Evolutionary conservation across 2,113 vertebrate genomes (phyloP), one percentile per base, ranked within the genome.

Genomic region (Orthonyx spaldingii): DNA sequence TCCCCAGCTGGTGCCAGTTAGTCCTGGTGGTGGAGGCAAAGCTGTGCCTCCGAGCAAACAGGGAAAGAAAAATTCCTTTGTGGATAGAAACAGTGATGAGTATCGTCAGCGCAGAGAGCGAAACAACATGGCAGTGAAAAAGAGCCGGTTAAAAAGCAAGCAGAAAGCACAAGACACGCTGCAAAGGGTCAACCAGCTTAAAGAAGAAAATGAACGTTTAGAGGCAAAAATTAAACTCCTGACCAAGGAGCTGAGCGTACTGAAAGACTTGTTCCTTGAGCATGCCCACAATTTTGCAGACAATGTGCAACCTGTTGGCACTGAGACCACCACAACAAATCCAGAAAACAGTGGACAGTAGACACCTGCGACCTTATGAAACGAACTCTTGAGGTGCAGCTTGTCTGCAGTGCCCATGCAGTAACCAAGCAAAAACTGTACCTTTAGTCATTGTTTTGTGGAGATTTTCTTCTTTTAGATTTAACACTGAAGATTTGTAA

Each of bases 41-140:
- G 98, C 99, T 17, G 96, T 95, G 68, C 97, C 98, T 84, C 98
- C 98, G 0, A 98, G 99, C 97, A 99, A 99, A 69, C 99, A 98
- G 90, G 96, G 98, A 68, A 98, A 98, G 85, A 99, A 99, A 80
- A 99, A 98, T 41, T 98, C 98, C 11, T 90, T 80, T 0, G 95
- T 98, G 84, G 99, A 99, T 94, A 99, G 99, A 27, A 98, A 99
- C 95, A 99, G 99, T 10, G 98, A 99, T 1, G 99, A 99, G 92
- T 99, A 99, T 84, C 98, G 99, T 0, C 98, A 99, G 94, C 98
- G 99, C 30, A 97, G 99, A 27, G 99, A 99, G 76, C 98, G 99
- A 52, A 99, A 99, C 98, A 99, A 99, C 98, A 98, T 99, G 98
- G 99, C 99, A 1, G 99, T 99, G 95, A 99, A 99, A 93, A 99